A percentile compares a stretch with the other conserved stretches of the same genome.
Conservation (phyloP, 2,797 vertebrate genomes). For the Delichon dasypus region DNA sequence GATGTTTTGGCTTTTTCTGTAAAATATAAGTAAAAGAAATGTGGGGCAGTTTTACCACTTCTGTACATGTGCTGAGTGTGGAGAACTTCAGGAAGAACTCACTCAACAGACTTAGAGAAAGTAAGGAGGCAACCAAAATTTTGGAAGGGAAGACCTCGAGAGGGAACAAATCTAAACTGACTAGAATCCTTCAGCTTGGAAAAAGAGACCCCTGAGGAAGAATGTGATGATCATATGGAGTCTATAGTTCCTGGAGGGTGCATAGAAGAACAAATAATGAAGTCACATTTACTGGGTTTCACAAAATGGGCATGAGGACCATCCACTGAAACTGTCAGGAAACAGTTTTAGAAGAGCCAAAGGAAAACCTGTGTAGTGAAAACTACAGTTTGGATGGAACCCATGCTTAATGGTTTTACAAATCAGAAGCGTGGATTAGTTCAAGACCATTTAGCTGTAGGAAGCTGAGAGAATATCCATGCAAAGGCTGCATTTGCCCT, state of each 20-base stretch:
- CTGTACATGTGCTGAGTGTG: not conserved
- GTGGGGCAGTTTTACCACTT: not conserved
- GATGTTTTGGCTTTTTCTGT: not conserved
- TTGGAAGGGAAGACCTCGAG: not conserved
- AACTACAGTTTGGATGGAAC: not conserved
- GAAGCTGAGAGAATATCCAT: not conserved
- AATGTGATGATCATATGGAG: not conserved
- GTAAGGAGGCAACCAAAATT: not conserved
- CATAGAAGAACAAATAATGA: not conserved
- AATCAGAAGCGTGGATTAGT: not conserved
- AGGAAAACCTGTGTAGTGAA: not conserved
- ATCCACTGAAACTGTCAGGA: not conserved
- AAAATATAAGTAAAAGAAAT: not conserved
- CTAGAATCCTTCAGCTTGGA: not conserved
- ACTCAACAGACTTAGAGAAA: not conserved
- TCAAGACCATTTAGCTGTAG: not conserved
- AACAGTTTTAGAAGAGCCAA: not conserved
- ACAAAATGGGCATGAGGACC: not conserved
- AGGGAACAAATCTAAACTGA: not conserved
- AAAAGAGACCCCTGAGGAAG: not conserved
- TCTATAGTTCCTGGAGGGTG: not conserved
- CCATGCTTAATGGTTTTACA: not conserved
- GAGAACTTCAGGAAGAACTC: not conserved
- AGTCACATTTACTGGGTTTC: not conserved
- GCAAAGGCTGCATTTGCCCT: not conserved